phyloP scores from a whole-genome alignment of 2,113 vertebrate genomes.

The Puma concolor region DNA sequence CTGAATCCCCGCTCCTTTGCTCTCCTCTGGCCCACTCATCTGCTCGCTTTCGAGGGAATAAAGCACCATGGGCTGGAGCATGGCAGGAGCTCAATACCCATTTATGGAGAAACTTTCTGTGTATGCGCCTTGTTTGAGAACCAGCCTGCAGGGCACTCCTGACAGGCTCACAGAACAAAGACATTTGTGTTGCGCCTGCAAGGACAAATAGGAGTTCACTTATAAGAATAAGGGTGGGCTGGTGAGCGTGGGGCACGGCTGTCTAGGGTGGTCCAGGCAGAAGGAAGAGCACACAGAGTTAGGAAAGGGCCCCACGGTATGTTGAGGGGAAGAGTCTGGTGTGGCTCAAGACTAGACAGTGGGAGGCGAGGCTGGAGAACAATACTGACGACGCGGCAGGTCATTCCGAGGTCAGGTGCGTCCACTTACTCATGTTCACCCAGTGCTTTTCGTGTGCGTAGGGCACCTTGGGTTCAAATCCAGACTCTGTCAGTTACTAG shows the following conservation, averaged over 20 bases:
- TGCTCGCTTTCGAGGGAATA: background rate
- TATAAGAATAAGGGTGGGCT: background rate
- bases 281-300: background rate
- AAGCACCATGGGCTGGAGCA: background rate
- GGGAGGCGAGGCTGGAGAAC: background rate
- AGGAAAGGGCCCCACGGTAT: accelerated
- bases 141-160: background rate
- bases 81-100: background rate
- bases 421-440: background rate
- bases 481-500: background rate
- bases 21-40: background rate
- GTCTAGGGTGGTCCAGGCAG: background rate
- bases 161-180: background rate
- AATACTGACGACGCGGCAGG: background rate
- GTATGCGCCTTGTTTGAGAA: background rate
- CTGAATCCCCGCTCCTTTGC: accelerated
- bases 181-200: background rate
- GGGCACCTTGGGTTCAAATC: background rate
- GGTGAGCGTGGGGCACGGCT: background rate
- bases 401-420: background rate
- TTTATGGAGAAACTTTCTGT: background rate
- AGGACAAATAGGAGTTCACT: background rate
- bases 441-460: background rate
- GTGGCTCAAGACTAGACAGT: background rate
- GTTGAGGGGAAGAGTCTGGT: background rate